Conservation (phyloP, 2,888 invertebrate species). For the Heteromurus nitidus region DNA sequence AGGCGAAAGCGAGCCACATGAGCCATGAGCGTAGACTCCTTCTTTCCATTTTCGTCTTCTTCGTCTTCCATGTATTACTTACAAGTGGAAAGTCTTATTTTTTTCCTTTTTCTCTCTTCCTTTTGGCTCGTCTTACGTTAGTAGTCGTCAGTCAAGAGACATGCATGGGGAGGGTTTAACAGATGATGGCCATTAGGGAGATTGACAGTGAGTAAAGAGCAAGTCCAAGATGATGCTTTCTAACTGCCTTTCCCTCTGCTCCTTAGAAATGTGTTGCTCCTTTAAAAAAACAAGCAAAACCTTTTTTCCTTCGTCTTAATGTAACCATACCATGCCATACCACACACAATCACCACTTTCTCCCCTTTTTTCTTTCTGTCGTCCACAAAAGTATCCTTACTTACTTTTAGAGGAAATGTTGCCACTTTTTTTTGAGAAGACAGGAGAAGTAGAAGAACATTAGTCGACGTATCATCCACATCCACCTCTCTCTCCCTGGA, state of each 20-base stretch:
- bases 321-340: conserved; percentile 25
- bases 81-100: conserved; percentile 22
- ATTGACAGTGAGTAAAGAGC: conserved; percentile 68
- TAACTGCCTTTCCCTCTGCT: conserved; percentile 46
- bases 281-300: neutral
- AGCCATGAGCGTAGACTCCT: neutral
- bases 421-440: neutral
- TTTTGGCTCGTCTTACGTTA: neutral
- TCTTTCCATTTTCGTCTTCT: conserved; percentile 9
- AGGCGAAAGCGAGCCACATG: neutral
- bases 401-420: conserved; percentile 32
- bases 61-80: conserved; percentile 5
- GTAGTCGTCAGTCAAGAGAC: conserved; percentile 54
- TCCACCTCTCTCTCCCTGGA: too few species aligned
- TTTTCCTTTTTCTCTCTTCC: too few species aligned
- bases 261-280: conserved; percentile 10
- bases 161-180: conserved; percentile 66
- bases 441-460: conserved; percentile 21
- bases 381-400: conserved; percentile 60
- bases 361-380: conserved; percentile 22
- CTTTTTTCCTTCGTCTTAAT: neutral
- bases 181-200: conserved; percentile 67
- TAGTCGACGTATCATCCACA: too few species aligned
- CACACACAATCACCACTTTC: conserved; percentile 44
- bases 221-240: conserved; percentile 66